Evolutionary conservation across 2,888 invertebrate genomes (phyloP).

Genomic region (Icerya purchasi): DNA sequence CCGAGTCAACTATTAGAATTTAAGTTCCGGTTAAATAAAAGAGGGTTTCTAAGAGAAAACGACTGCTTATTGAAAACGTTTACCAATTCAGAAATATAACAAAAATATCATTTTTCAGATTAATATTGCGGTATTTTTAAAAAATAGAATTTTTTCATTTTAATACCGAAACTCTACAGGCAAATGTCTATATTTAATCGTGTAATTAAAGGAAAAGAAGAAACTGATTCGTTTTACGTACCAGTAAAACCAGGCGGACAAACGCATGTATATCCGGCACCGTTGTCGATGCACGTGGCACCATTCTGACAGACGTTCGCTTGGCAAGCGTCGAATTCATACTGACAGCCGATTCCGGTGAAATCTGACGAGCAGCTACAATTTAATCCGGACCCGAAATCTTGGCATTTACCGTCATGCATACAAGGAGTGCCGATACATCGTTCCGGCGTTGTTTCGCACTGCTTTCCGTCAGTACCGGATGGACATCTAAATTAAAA

Average conservation of each 20-base stretch:
- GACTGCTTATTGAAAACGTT: too few relatives aligned
- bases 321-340: slow-evolving; percentile 80
- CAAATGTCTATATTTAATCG: background rate
- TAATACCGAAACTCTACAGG: background rate
- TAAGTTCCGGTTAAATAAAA: too few relatives aligned
- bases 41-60: too few relatives aligned
- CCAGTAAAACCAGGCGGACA: slow-evolving; percentile 59
- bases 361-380: slow-evolving; percentile 76
- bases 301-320: slow-evolving; percentile 80
- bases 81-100: too few relatives aligned
- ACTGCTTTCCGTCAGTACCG: slow-evolving; percentile 89
- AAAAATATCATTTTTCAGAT: too few relatives aligned
- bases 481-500: slow-evolving; percentile 76
- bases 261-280: slow-evolving; percentile 60
- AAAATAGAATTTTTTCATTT: too few relatives aligned
- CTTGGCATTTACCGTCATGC: slow-evolving; percentile 88
- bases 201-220: slow-evolving; percentile 6
- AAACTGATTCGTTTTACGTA: too few relatives aligned
- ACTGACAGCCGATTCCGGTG: slow-evolving; percentile 75
- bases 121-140: too few relatives aligned
- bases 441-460: slow-evolving; percentile 87
- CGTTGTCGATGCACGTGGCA: slow-evolving; percentile 71
- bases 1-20: too few relatives aligned
- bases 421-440: slow-evolving; percentile 85
- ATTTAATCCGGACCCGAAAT: slow-evolving; percentile 84